Percentiles rank a stretch among this genome's conserved stretches.
Evolutionary conservation across 2,113 vertebrate genomes (phyloP).

Genomic region (Neodontobutis hainanensis): DNA sequence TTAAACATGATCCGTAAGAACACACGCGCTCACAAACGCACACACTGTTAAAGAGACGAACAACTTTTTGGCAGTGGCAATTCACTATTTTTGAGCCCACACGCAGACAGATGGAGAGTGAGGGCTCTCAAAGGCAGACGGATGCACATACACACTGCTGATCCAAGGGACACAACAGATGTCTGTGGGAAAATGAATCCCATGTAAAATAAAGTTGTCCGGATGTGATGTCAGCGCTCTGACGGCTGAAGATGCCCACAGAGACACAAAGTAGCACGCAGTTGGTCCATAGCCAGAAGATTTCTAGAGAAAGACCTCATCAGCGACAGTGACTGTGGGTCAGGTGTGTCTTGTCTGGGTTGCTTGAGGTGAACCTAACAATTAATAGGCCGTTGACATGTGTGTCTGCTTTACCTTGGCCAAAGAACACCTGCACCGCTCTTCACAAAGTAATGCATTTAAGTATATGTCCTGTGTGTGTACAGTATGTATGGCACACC

Average conservation of each 20-base stretch:
- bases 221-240: constrained; percentile 66
- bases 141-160: constrained; percentile 28
- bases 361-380: constrained; percentile 36
- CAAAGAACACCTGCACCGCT: constrained; percentile 14
- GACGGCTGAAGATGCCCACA: constrained; percentile 59
- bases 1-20: constrained; percentile 72
- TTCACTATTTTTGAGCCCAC: constrained; percentile 67
- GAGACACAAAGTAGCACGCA: constrained; percentile 14
- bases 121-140: constrained; percentile 47
- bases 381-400: constrained; percentile 29
- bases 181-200: constrained; percentile 73
- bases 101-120: constrained; percentile 69
- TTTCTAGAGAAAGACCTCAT: constrained; percentile 33
- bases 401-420: constrained; percentile 23
- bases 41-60: constrained; percentile 51
- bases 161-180: constrained; percentile 62
- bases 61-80: constrained; percentile 64
- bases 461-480: constrained; percentile 19
- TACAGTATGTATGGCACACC: constrained; percentile 54
- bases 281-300: constrained; percentile 24
- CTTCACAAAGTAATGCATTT: constrained; percentile 18
- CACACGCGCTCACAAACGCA: constrained; percentile 38
- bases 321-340: constrained; percentile 23
- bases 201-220: constrained; percentile 53
- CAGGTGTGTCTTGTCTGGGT: constrained; percentile 9